Evolutionary conservation across 2,888 invertebrate species (phyloP), one percentile per base, ranked within the genome.

Genomic region (Lithosia quadra): DNA sequence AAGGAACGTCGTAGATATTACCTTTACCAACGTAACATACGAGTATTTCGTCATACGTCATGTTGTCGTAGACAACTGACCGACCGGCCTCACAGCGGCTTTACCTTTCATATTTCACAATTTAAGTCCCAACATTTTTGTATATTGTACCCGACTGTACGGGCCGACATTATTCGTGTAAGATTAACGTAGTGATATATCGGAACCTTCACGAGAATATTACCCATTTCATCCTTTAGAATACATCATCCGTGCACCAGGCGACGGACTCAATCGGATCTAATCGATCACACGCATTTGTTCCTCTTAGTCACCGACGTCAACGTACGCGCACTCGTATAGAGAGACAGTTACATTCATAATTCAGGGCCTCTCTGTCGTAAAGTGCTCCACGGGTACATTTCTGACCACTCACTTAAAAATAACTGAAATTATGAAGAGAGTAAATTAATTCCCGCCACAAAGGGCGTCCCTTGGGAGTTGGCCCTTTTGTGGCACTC

Each of bases 261-360:
- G 57, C 65, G 55, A 61, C 63, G 2, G 24, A 36, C 55, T 43
- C 65, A 64, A 71, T 68, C 60, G 58, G 36, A 72, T 71, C 33
- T 28, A 58, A 80, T 77, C 80, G 68, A 80, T 77, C 77, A 67
- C 66, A 39, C 57, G 71, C 63, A 59, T 66, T 57, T 66, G 53
- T 68, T 58, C 64, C 33, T 39, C 2, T 65, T 63, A 66, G n/a
- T 77, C 67, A 77, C 74, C 64, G 80, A 77, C 80, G 80, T 57
- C 67, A 58, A 22, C 34, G 58, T 68, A 59, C 59, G 43, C 24
- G 33, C 28, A 49, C 15, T 33, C 34, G 22, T 18, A 36, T 9
- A n/a, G 22, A 49, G 18, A 58, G 18, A 13, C 15, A 21, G 57
- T 5, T 24, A 61, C 34, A 18, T 65, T 65, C 22, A 58, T 49